Evolutionary conservation across 2,888 invertebrate genomes (phyloP), one percentile per base, ranked within the genome.

Genomic region (Morpho deidamia): DNA sequence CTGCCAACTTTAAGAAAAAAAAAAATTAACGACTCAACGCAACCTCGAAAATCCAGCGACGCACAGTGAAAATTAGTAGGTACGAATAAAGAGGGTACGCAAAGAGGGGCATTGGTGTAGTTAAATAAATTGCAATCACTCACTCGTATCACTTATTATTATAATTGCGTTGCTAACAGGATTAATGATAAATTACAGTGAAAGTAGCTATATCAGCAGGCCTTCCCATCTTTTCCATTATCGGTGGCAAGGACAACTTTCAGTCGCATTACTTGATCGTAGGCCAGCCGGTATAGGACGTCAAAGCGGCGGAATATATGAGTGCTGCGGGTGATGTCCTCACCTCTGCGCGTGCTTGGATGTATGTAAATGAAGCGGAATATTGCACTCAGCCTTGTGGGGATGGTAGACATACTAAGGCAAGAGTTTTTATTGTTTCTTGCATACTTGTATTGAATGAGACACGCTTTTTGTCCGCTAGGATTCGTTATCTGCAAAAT

Each of bases 171-270:
- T 5, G 23, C 23, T 23, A 23, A 23, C 2, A 23, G 23, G 23
- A 23, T 23, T 23, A 23, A 1, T 23, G 23, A 23, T 11, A n/a
- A 7, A 8, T 55, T 49, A 34, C 66, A 92, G 93, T 93, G 0
- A 93, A 93, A 82, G 76, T 93, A 42, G 92, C 92, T 0, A 91
- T 93, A 62, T 88, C 93, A 5, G 92, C 92, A 7, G 93, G 93
- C 0, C 75, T 83, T 45, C 83, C 89, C 8, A 80, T 88, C 44
- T 93, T 93, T 67, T 90, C 92, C 0, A 80, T 92, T 7, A 90
- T 93, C 53, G 81, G 81, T 2, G 75, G 73, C 0, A 92, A 92
- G 1, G 78, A 90, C 44, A 65, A 73, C 62, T 76, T 71, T 2
- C 83, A 81, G 54, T 89, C 91, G 0, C 86, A 92, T 70, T 93